A percentile compares a stretch with the other conserved stretches of the same genome.
phyloP scores from a whole-genome alignment of 2,888 invertebrate genomes.

The Frankliniella fusca region DNA sequence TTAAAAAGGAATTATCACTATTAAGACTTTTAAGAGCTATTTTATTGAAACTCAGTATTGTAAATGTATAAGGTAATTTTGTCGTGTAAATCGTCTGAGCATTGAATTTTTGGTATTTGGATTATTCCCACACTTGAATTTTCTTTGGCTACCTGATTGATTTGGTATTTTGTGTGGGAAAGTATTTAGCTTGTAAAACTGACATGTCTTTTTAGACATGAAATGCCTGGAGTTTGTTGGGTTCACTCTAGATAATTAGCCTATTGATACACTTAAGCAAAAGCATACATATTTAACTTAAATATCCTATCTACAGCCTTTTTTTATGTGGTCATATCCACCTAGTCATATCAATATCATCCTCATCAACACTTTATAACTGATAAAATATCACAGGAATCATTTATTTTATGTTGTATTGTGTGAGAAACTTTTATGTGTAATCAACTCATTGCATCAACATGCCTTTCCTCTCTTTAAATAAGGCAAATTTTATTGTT shows the following conservation, averaged over 20 bases:
- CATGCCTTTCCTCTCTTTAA: no score
- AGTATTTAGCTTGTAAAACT: background rate
- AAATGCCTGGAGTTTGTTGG: constrained; percentile 5
- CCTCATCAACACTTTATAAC: background rate
- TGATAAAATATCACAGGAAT: background rate
- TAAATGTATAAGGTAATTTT: background rate
- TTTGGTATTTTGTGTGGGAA: background rate
- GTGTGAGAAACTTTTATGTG: background rate
- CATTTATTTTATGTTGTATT: background rate
- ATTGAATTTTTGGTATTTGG: background rate
- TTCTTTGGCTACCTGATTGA: background rate
- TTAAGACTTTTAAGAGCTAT: background rate
- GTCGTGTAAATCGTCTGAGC: background rate
- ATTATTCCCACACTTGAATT: background rate
- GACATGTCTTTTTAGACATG: background rate
- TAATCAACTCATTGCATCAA: background rate
- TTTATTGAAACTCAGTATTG: background rate
- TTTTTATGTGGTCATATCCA: background rate
- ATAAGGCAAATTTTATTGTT: no score
- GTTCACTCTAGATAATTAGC: background rate
- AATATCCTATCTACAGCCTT: background rate
- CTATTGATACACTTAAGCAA: background rate
- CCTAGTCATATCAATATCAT: background rate
- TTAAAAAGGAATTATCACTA: background rate
- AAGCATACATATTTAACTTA: background rate